Base-by-base conservation (phyloP, 2,797 vertebrate species). In the Chaunax sp. region DNA sequence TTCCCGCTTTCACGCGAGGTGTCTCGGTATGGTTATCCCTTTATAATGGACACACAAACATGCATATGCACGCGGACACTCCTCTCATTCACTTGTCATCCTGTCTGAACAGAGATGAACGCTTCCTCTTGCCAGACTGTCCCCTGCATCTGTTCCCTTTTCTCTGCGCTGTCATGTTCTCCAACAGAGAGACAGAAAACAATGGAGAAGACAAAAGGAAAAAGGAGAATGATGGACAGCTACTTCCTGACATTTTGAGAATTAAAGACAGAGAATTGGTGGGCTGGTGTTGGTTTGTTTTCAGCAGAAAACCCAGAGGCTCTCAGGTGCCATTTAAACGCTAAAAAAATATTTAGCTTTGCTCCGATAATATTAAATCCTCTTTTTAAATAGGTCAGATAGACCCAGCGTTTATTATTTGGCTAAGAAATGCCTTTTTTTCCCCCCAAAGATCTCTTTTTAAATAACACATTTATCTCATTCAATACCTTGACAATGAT, bases 71-170 rank as follows among this genome's bases (percentile, higher is more conserved):
- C 54, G 38, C n/a, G 26, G 58, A 78, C 73, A 52, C 56, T 55
- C 63, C 60, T 76, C 72, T 77, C 72, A 75, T 90, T 83, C 75
- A 63, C 78, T 78, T 90, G 89, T 85, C 88, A 87, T 84, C 72
- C 69, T 78, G 79, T 85, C 85, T 79, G 65, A 87, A 80, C 9
- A 49, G 51, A 79, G 81, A 82, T n/a, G 15, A 78, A 83, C 61
- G 63, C 67, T 81, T 83, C 80, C 65, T 61, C 62, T 69, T 56
- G 82, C 77, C 78, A 72, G 57, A 22, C 83, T 77, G 67, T 49
- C 49, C 40, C 38, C 75, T 61, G 74, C 87, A 87, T 82, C 78
- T 85, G 75, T 68, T 79, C 63, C 58, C 54, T 72, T n/a, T 66
- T 79, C 69, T 81, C 69, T 80, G 71, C 75, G 69, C 64, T 80